Percentiles rank a stretch among this genome's conserved stretches.
Evolutionary conservation across 2,797 vertebrate species (phyloP).

Genomic region (Macropus fuliginosus): DNA sequence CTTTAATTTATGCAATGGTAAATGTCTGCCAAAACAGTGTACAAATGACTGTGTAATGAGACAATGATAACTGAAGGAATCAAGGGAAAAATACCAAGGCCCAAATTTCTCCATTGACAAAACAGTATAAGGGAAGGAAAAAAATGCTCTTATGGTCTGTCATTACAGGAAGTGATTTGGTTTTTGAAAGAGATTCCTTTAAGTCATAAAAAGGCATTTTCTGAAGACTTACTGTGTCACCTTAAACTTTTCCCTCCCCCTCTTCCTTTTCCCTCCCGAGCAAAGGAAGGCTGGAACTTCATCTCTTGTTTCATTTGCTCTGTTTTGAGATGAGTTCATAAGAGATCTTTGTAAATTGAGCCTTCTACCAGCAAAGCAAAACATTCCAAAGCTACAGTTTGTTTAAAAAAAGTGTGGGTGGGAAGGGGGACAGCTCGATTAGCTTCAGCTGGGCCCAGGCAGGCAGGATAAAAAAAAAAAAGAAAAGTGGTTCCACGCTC

Average conservation of each 20-base stretch:
- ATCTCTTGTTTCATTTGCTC: neutral
- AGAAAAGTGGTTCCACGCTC: neutral
- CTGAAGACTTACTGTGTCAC: neutral
- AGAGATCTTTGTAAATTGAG: conserved; percentile 50
- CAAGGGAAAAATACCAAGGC: conserved; percentile 66
- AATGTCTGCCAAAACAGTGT: conserved; percentile 84
- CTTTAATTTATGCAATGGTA: conserved; percentile 85
- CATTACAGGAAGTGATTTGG: conserved; percentile 67
- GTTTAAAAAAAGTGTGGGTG: neutral
- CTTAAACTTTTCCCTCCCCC: neutral
- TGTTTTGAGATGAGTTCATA: conserved; percentile 41
- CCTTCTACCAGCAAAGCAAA: conserved; percentile 24
- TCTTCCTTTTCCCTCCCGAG: neutral
- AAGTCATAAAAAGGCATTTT: conserved; percentile 50
- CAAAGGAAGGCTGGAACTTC: conserved; percentile 15
- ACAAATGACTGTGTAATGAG: conserved; percentile 85
- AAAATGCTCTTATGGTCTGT: conserved; percentile 52
- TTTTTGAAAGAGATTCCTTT: conserved; percentile 65
- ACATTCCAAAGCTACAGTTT: neutral
- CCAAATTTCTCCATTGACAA: conserved; percentile 65
- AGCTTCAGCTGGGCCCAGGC: neutral
- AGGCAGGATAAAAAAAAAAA: neutral
- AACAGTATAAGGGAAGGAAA: conserved; percentile 65
- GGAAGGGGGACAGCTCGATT: neutral
- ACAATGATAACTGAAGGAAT: conserved; percentile 80